phyloP scores from a whole-genome alignment of 1,140 invertebrate species.

The Cherax destructor region DNA sequence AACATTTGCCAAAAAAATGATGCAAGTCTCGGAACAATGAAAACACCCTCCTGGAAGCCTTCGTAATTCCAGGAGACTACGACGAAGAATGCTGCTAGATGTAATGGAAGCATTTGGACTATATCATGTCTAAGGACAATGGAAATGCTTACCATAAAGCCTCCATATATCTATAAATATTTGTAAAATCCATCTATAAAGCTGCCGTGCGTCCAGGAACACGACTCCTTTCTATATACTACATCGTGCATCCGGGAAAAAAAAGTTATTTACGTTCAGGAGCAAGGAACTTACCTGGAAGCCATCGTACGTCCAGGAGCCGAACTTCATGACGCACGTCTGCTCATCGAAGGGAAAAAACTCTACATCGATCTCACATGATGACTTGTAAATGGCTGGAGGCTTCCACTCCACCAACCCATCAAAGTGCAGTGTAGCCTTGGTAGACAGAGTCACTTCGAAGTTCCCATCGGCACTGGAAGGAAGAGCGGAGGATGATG shows the following conservation, averaged over 20 bases:
- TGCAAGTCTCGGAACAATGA: too few species aligned
- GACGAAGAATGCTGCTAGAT: neutral
- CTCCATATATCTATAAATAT: neutral
- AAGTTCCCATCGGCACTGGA: slow-evolving; percentile 60
- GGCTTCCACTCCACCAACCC: slow-evolving; percentile 63
- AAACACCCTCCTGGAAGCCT: neutral
- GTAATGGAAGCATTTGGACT: neutral
- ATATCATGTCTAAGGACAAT: neutral
- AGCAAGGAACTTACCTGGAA: slow-evolving; percentile 37
- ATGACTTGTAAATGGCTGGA: slow-evolving; percentile 61
- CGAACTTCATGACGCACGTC: slow-evolving; percentile 64
- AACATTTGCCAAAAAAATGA: too few species aligned
- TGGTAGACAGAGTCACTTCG: slow-evolving; percentile 57
- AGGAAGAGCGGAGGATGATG: neutral
- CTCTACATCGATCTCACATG: slow-evolving; percentile 57
- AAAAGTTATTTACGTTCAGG: neutral
- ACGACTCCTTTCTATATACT: neutral
- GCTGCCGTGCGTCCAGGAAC: neutral
- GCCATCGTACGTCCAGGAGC: slow-evolving; percentile 59
- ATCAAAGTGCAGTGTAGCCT: slow-evolving; percentile 50
- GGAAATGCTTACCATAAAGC: neutral
- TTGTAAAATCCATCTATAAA: neutral
- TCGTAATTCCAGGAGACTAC: neutral
- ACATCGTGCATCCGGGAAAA: neutral
- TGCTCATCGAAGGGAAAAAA: slow-evolving; percentile 64